A percentile compares a stretch with the other conserved stretches of the same genome.
phyloP scores from a whole-genome alignment of 1,140 invertebrate species.

The honey bee (Apis mellifera) region DNA sequence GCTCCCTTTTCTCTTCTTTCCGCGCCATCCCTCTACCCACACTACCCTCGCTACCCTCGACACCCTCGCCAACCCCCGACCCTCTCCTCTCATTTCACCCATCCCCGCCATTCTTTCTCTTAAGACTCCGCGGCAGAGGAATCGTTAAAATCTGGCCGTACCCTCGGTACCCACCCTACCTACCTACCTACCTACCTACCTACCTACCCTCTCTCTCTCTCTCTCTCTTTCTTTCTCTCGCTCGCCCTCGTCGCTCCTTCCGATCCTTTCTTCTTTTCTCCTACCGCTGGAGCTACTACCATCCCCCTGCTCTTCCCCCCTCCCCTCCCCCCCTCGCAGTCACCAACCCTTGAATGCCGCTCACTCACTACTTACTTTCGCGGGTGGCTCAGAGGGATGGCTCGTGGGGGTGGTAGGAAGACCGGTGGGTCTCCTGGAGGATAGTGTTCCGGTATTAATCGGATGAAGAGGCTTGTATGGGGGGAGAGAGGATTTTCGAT shows the following conservation, averaged over 20 bases:
- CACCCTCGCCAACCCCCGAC: constrained; percentile 66
- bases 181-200: constrained; percentile 6
- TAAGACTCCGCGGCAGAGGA: constrained; percentile 82
- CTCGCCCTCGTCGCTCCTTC: constrained; percentile 35
- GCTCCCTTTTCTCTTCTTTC: constrained; percentile 66
- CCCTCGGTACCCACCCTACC: constrained; percentile 71
- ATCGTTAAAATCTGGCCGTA: constrained; percentile 82
- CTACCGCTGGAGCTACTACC: constrained; percentile 56
- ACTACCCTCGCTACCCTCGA: constrained; percentile 43
- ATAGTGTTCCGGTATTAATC: constrained; percentile 66
- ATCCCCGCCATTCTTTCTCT: constrained; percentile 81
- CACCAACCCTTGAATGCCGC: constrained; percentile 79
- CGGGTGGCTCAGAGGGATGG: constrained; percentile 62
- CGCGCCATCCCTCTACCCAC: constrained; percentile 54
- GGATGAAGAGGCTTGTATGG: constrained; percentile 48
- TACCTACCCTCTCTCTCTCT: constrained; percentile 50
- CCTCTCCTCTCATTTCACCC: constrained; percentile 75
- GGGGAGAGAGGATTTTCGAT: neutral
- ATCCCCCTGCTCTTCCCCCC: neutral
- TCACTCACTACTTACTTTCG: constrained; percentile 79
- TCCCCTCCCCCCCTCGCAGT: constrained; percentile 61
- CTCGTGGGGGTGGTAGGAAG: constrained; percentile 60
- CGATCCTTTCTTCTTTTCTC: constrained; percentile 51
- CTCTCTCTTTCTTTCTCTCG: constrained; percentile 14
- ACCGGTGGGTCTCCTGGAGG: constrained; percentile 43